These are phyloP conservation scores for Hybognathus amarus DNA, from an alignment of 2,797 vertebrate genomes.

Conservation along the genomic window DNA sequence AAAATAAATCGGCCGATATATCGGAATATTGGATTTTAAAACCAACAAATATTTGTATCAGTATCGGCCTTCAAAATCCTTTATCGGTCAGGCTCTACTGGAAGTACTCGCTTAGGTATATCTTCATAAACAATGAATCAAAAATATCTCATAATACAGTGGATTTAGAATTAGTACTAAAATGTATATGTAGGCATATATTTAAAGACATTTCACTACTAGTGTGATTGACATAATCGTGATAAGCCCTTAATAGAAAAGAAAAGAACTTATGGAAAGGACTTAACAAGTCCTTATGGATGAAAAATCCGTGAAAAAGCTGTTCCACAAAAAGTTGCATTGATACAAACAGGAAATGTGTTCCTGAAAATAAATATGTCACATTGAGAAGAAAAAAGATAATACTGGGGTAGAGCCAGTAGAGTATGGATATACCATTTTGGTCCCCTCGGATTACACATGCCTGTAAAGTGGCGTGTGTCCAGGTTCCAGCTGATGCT, in stretches of 20 bases:
- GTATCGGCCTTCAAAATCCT: too few species aligned
- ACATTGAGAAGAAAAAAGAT: not conserved
- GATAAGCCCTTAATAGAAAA: not conserved
- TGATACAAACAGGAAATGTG: not conserved
- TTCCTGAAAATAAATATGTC: not conserved
- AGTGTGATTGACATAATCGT: not conserved
- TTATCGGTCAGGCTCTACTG: too few species aligned
- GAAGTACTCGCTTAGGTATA: too few species aligned
- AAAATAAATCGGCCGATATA: too few species aligned
- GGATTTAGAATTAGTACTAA: not conserved
- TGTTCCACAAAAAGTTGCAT: not conserved
- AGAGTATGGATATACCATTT: not conserved
- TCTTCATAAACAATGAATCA: not conserved
- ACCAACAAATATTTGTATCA: too few species aligned
- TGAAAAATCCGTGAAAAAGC: not conserved
- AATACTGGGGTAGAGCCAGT: not conserved
- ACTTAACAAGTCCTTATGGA: too few species aligned
- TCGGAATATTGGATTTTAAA: too few species aligned
- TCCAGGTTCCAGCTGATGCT: constrained; percentile 20
- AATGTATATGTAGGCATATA: not conserved
- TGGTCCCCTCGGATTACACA: not conserved
- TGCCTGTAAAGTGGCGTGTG: not conserved
- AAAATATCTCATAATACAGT: not conserved
- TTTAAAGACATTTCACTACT: not conserved
- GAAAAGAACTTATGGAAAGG: too few species aligned